These are phyloP conservation scores for Amphimedon queenslandica DNA, from an alignment of 37 sponge, comb jelly and placozoan species.

Conservation along the genomic window DNA sequence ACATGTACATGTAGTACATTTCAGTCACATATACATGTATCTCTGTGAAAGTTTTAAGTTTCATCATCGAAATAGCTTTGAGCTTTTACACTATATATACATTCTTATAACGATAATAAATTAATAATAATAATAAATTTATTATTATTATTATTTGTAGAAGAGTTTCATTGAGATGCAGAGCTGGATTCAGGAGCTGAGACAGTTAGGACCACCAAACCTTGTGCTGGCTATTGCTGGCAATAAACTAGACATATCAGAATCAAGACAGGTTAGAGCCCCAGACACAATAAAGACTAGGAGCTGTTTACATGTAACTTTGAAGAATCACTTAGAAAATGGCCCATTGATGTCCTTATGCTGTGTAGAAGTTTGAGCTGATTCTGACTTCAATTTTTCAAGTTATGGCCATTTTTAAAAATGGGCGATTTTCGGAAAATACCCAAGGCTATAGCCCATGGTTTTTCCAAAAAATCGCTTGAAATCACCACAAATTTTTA, in stretches of 20 bases:
- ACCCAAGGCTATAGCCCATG: too few species aligned
- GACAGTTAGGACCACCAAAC: conserved; percentile 53
- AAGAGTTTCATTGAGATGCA: conserved; percentile 66
- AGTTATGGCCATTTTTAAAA: too few species aligned
- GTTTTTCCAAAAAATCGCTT: too few species aligned
- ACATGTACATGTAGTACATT: not conserved
- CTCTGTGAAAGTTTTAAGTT: not conserved
- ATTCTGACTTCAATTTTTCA: too few species aligned
- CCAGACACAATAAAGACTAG: not conserved
- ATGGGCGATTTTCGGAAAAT: too few species aligned
- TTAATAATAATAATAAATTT: not conserved
- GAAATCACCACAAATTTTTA: too few species aligned
- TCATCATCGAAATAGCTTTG: not conserved
- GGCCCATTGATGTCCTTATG: too few species aligned
- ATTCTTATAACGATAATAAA: not conserved
- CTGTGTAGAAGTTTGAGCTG: too few species aligned
- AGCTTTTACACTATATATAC: not conserved
- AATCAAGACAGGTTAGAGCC: conserved; percentile 40
- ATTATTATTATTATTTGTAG: not conserved
- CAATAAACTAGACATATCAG: conserved; percentile 65
- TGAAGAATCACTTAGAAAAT: too few species aligned
- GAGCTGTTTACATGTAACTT: too few species aligned
- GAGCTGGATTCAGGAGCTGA: conserved; percentile 71
- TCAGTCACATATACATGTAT: not conserved
- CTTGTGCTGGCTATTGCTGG: conserved; percentile 69